Base-by-base conservation (phyloP, 2,113 vertebrate species). In the Rhineura floridana region DNA sequence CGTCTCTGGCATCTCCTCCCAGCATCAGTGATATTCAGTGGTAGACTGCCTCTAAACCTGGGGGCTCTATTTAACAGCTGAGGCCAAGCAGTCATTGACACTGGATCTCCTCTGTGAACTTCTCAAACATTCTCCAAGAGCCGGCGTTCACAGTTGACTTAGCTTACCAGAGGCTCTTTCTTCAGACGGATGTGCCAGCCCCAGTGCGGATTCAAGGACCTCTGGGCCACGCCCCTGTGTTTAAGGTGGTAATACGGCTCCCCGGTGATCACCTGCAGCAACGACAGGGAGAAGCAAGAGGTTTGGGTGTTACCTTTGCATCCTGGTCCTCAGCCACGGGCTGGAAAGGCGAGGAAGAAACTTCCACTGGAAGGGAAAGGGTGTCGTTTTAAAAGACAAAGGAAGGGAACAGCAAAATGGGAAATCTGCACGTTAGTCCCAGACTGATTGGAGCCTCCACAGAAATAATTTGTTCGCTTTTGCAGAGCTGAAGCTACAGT, bases 91-190 rank as follows among this genome's bases (percentile, higher is more conserved):
- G n/a, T n/a, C n/a, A n/a, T n/a, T n/a, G n/a, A n/a, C n/a, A n/a
- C n/a, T n/a, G n/a, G n/a, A n/a, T n/a, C n/a, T n/a, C n/a, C n/a
- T n/a, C n/a, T n/a, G n/a, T n/a, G n/a, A n/a, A n/a, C n/a, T n/a
- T n/a, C n/a, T n/a, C n/a, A n/a, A n/a, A n/a, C n/a, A n/a, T n/a
- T n/a, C n/a, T n/a, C 28, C 30, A n/a, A n/a, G 8, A 33, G 30
- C 65, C 65, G 11, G 7, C 65, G 33, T 33, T 3, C 28, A 69
- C 65, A n/a, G 33, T 69, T 69, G 2, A 33, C 67, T 8, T n/a
- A 42, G 3, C 90, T 93, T 82, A 97, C 97, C 97, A 95, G 89
- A 2, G 96, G 96, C 39, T 97, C 96, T 84, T 91, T 97, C 28
- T 70, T 55, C 72, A 98, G 95, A 69, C 91, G 92, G 72, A 92